Evolutionary conservation across 2,113 vertebrate genomes (phyloP), one percentile per base, ranked within the genome.

Genomic region (Willisornis vidua): DNA sequence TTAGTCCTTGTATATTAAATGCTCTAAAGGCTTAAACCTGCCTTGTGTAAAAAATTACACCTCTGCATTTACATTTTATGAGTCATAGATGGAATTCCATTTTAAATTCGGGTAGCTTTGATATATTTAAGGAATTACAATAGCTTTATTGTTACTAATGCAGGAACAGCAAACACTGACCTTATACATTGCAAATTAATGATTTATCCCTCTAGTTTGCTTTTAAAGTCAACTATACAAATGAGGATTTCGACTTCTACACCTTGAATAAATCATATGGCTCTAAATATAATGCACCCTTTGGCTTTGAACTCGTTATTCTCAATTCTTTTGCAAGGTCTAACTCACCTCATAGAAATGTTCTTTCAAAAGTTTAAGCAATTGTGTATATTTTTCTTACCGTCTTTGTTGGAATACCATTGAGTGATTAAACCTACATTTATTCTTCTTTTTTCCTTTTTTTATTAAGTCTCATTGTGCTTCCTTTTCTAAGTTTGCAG

Each of bases 1-100:
- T 99, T 99, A 98, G 97, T 98, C 98, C 98, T 98, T 98, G 98
- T 98, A 98, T 99, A 98, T 98, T 99, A 98, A 99, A 99, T 98
- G 98, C 97, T 97, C 98, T 97, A 98, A 98, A 98, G 97, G 97
- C 96, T 97, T 97, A 97, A 98, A 98, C 98, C 97, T 98, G 98
- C 98, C 98, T 98, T 95, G 97, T 98, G 97, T 98, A 92, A 92
- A 90, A 96, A 97, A 97, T 98, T 97, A 97, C 97, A 98, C 98
- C 97, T 98, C 97, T 98, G 94, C 98, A 99, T 99, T 98, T 98
- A 94, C 98, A 97, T 98, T 99, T 98, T 98, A 98, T 98, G 99
- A 99, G 98, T 99, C 98, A 99, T 98, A 97, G 98, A 98, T 98
- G 98, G 98, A 97, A 97, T 98, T 98, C 97, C 98, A 98, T 98